phyloP scores from a whole-genome alignment of 2,888 invertebrate species.

The Hipparchia semele region DNA sequence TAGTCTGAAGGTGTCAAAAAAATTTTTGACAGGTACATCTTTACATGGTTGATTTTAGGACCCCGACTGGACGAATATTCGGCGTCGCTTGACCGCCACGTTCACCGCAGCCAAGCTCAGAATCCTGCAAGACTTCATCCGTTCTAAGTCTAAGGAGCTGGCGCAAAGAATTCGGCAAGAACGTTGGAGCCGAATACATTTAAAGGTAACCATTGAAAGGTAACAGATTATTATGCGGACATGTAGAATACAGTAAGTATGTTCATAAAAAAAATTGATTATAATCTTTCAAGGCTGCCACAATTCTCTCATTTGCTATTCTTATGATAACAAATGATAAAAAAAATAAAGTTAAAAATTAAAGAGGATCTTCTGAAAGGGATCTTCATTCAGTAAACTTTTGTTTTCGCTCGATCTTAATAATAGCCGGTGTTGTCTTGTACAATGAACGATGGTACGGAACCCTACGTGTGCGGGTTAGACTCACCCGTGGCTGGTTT shows the following conservation, averaged over 20 bases:
- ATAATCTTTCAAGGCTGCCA: too few species aligned
- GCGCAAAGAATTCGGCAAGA: slow-evolving; percentile 44
- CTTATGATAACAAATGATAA: too few species aligned
- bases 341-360: too few species aligned
- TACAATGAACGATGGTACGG: too few species aligned
- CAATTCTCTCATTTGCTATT: not conserved
- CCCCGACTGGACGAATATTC: slow-evolving; percentile 28
- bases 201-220: slow-evolving; percentile 17
- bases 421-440: too few species aligned
- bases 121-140: slow-evolving; percentile 37
- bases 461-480: too few species aligned
- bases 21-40: too few species aligned
- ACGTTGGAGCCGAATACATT: not conserved
- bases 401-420: too few species aligned
- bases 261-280: not conserved
- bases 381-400: too few species aligned
- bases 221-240: not conserved
- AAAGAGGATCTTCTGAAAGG: too few species aligned
- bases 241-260: not conserved
- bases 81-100: slow-evolving; percentile 43
- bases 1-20: too few species aligned
- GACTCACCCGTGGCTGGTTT: too few species aligned
- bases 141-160: slow-evolving; percentile 43
- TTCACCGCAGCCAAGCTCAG: slow-evolving; percentile 49
- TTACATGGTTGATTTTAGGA: not conserved